Evolutionary conservation across 2,113 vertebrate species (phyloP).

Genomic region (Tylochromis polylepis): DNA sequence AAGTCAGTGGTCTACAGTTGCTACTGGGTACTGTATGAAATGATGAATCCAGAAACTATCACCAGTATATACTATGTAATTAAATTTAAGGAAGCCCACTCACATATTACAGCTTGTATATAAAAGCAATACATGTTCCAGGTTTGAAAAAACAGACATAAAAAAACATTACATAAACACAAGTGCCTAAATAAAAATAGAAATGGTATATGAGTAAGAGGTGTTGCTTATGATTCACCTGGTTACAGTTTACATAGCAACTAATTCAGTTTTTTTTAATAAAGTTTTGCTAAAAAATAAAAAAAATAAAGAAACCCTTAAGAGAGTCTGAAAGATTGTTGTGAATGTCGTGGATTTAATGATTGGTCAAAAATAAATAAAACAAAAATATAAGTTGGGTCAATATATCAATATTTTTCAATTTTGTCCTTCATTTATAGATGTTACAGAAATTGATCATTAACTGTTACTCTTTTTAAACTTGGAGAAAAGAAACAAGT

Average conservation of each 20-base stretch:
- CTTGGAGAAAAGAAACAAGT: background rate
- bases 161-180: conserved; percentile 6
- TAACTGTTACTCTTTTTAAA: background rate
- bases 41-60: background rate
- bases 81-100: conserved; percentile 1
- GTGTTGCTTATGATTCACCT: conserved; percentile 4
- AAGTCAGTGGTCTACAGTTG: conserved; percentile 45
- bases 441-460: background rate
- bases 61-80: conserved; percentile 18
- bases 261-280: background rate
- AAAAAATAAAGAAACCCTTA: background rate
- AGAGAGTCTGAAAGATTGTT: background rate
- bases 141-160: background rate
- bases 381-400: background rate
- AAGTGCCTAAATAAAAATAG: conserved; percentile 27
- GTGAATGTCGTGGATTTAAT: background rate
- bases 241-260: conserved; percentile 35
- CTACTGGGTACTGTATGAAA: conserved; percentile 29
- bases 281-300: background rate
- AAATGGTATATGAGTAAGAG: background rate
- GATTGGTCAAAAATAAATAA: background rate
- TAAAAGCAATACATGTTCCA: background rate
- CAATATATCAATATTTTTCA: background rate
- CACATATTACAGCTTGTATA: background rate
- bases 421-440: background rate